These are phyloP conservation scores for Betta splendens DNA, from an alignment of 2,797 vertebrate genomes.

Conservation along the genomic window DNA sequence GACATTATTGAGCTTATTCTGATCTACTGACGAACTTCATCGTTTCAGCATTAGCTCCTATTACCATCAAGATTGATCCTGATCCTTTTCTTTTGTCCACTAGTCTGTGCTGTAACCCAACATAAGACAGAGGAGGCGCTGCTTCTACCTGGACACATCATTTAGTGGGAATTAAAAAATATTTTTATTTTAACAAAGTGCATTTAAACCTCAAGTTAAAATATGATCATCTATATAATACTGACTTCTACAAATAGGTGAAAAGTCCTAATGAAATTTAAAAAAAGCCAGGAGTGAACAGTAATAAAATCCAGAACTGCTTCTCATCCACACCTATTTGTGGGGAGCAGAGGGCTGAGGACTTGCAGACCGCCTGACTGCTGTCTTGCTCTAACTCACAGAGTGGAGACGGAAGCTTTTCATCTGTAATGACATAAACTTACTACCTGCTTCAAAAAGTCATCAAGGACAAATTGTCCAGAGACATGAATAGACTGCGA, in stretches of 20 bases:
- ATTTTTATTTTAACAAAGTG: not conserved
- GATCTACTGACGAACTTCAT: too few species aligned
- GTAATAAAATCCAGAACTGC: slow-evolving; percentile 38
- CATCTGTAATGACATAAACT: slow-evolving; percentile 73
- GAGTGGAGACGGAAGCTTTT: slow-evolving; percentile 55
- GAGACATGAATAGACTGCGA: slow-evolving; percentile 73
- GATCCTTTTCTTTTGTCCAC: slow-evolving; percentile 73
- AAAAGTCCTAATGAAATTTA: slow-evolving; percentile 24
- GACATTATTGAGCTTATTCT: too few species aligned
- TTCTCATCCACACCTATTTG: slow-evolving; percentile 56
- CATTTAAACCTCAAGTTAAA: slow-evolving; percentile 15
- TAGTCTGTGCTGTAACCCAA: slow-evolving; percentile 91
- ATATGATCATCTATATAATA: slow-evolving; percentile 38
- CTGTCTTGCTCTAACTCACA: slow-evolving; percentile 31
- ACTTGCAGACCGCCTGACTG: slow-evolving; percentile 48
- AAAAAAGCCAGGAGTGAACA: slow-evolving; percentile 35
- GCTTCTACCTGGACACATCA: not conserved
- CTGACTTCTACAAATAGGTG: slow-evolving; percentile 26
- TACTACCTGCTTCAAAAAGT: slow-evolving; percentile 72
- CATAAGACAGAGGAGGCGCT: slow-evolving; percentile 40
- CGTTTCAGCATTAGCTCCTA: not conserved
- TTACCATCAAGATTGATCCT: not conserved
- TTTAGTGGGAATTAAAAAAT: not conserved
- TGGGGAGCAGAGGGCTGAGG: slow-evolving; percentile 38
- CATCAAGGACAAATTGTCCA: slow-evolving; percentile 75